phyloP scores from a whole-genome alignment of 2,797 vertebrate genomes.

The Eulemur coronatus region DNA sequence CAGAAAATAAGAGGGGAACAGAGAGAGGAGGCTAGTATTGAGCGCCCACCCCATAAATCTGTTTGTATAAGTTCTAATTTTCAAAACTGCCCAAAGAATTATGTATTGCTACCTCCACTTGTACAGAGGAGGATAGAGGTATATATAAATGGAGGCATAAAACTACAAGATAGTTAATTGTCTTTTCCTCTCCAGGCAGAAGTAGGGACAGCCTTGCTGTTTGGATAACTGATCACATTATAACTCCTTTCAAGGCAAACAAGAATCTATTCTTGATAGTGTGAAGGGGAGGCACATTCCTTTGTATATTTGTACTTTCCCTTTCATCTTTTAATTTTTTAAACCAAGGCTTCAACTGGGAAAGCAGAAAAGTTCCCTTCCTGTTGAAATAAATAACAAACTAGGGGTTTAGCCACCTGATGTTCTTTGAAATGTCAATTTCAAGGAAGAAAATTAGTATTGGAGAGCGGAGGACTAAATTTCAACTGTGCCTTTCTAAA shows the following conservation, averaged over 20 bases:
- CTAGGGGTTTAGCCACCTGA: conserved; percentile 66
- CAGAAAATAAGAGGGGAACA: not conserved
- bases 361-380: conserved; percentile 32
- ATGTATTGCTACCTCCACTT: not conserved
- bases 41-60: not conserved
- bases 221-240: not conserved
- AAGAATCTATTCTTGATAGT: not conserved
- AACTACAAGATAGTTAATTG: not conserved
- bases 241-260: not conserved
- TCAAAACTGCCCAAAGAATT: not conserved
- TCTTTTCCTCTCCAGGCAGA: not conserved
- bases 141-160: not conserved
- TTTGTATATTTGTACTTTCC: conserved; percentile 7
- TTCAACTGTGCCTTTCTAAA: conserved; percentile 74
- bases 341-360: conserved; percentile 44
- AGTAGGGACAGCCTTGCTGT: not conserved
- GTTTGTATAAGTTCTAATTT: not conserved
- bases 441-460: conserved; percentile 73
- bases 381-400: conserved; percentile 72
- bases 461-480: conserved; percentile 71
- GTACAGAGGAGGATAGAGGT: not conserved
- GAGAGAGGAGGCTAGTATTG: not conserved
- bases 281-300: not conserved
- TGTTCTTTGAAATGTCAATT: conserved; percentile 78
- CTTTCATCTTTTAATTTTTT: conserved; percentile 48